Percentiles rank a stretch among this genome's conserved stretches.
phyloP scores from a whole-genome alignment of 2,113 vertebrate genomes.

The Camelus bactrianus region DNA sequence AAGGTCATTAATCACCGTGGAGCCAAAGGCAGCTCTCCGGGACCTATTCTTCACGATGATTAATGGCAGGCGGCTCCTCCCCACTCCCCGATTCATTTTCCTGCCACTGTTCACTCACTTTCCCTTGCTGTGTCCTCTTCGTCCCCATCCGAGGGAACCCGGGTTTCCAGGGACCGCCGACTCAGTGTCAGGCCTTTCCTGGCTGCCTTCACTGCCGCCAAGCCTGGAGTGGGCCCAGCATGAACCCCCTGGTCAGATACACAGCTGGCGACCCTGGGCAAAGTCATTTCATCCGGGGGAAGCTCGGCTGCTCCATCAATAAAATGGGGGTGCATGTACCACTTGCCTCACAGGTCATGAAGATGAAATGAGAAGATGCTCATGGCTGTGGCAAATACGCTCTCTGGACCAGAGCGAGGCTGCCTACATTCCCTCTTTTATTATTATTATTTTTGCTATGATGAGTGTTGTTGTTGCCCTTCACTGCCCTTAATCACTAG shows the following conservation, averaged over 20 bases:
- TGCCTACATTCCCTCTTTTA: background rate
- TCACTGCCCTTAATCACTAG: background rate
- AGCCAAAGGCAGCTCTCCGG: slow-evolving; percentile 58
- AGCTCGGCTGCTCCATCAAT: background rate
- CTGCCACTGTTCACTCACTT: slow-evolving; percentile 72
- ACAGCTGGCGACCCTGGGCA: accelerated
- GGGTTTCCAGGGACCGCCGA: background rate
- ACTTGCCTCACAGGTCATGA: too few relatives aligned
- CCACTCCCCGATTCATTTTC: slow-evolving; percentile 67
- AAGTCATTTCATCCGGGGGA: background rate
- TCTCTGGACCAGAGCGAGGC: background rate
- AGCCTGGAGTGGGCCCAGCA: accelerated
- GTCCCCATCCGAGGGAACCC: background rate
- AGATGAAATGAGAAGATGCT: background rate
- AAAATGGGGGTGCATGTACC: background rate
- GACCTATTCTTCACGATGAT: slow-evolving; percentile 81
- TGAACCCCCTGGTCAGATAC: accelerated
- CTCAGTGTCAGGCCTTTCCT: background rate
- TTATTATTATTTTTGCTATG: background rate
- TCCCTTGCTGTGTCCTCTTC: slow-evolving; percentile 29
- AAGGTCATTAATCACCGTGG: slow-evolving; percentile 79
- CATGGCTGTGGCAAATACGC: accelerated
- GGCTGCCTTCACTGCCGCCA: background rate
- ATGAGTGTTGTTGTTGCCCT: background rate
- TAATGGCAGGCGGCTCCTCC: slow-evolving; percentile 68